Base-by-base conservation (phyloP, 2,113 vertebrate genomes). In the Polyodon spathula region DNA sequence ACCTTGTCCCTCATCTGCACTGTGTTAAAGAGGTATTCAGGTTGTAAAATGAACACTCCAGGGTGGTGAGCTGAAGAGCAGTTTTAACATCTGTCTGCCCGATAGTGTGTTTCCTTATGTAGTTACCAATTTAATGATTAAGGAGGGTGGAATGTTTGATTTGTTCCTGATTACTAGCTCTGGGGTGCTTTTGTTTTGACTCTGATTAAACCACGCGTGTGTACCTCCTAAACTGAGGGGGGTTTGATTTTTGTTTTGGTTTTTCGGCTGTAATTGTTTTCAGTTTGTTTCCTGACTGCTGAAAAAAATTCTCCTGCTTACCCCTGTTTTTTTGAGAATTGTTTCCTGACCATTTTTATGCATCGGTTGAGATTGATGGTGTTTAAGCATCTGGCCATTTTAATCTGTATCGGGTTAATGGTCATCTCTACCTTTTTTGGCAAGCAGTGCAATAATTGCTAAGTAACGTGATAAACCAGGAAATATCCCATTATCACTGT, bases 61-160 rank as follows among this genome's bases (percentile, higher is more conserved):
- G 5, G 52, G 17, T 44, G 10, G 15, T 16, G 51, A 11, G 41
- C 16, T 11, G 54, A 58, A 56, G 37, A 16, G n/a, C 15, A 0
- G 1, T 7, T 27, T 58, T 5, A 46, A 43, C 16, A 40, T 68
- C 56, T 75, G 68, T 68, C 12, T 42, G 27, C 41, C 48, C 38
- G 14, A 50, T 46, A 39, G 39, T 67, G 1, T 53, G 37, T 40
- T 15, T 51, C 37, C 51, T 43, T 3, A 0, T 61, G 66, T 65
- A 64, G 65, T 61, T 75, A 37, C 39, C 64, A 59, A 55, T 64
- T 76, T 84, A 82, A 86, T 81, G 64, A 79, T 65, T 77, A 69
- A 73, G 52, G 55, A 53, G 51, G 44, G 59, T 68, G 72, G 61
- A 75, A 70, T 78, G 72, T 79, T 75, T 72, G 69, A 66, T 59